These are phyloP conservation scores for Danio albolineatus DNA, from an alignment of 2,797 vertebrate genomes.

Conservation along the genomic window DNA sequence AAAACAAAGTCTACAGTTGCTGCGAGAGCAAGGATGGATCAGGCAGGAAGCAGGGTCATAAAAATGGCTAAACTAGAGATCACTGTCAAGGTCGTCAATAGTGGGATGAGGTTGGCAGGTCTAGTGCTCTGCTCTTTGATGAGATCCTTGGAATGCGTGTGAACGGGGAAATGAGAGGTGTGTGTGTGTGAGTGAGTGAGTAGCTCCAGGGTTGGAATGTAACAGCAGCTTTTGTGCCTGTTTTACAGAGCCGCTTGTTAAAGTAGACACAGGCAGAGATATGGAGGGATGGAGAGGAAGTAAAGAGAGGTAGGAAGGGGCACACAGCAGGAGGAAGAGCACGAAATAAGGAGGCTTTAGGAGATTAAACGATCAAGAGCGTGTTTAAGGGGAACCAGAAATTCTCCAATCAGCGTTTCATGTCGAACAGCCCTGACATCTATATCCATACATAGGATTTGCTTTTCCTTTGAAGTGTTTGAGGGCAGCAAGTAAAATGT, in stretches of 20 bases:
- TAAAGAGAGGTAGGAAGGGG: conserved; percentile 14
- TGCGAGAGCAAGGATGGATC: conserved; percentile 1
- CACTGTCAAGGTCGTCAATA: conserved; percentile 38
- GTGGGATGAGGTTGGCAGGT: conserved; percentile 43
- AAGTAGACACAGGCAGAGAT: conserved; percentile 61
- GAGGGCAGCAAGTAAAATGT: conserved; percentile 18
- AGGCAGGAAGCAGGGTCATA: conserved; percentile 18
- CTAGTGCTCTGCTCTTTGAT: conserved; percentile 76
- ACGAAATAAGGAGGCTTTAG: conserved; percentile 30
- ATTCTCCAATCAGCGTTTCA: conserved; percentile 11
- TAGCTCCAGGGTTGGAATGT: conserved; percentile 79
- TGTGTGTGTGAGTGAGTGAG: conserved; percentile 59
- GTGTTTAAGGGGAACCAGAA: conserved; percentile 13
- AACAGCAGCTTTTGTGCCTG: conserved; percentile 81
- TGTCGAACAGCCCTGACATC: neutral
- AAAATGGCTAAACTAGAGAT: conserved; percentile 28
- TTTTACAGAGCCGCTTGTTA: conserved; percentile 74
- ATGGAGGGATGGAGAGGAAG: conserved; percentile 27
- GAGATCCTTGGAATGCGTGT: conserved; percentile 79
- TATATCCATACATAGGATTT: conserved; percentile 1
- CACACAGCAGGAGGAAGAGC: conserved; percentile 19
- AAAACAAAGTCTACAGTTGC: neutral
- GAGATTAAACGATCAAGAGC: conserved; percentile 36
- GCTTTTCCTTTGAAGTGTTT: conserved; percentile 12
- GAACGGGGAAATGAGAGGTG: conserved; percentile 69